phyloP scores from a whole-genome alignment of 2,113 vertebrate genomes.

The Chinchilla lanigera region DNA sequence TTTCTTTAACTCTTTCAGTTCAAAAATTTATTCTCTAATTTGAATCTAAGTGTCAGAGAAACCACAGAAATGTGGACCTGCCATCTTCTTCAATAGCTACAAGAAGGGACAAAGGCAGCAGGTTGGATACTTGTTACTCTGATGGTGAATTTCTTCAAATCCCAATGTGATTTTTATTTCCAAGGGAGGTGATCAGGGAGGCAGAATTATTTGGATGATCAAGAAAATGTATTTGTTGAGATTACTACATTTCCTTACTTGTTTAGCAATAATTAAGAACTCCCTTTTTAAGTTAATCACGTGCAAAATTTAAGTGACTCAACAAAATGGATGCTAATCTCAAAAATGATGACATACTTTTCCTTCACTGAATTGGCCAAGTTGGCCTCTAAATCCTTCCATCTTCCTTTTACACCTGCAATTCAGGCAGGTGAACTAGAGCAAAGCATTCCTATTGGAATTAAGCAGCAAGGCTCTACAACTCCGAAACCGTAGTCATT shows the following conservation, averaged over 20 bases:
- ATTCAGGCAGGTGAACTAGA: not conserved
- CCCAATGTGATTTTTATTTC: not conserved
- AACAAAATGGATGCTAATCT: not conserved
- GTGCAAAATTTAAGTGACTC: not conserved
- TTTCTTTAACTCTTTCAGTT: not conserved
- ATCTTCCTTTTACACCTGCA: not conserved
- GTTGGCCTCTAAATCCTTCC: not conserved
- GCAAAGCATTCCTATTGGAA: not conserved
- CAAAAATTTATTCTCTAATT: not conserved
- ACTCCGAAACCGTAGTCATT: not conserved
- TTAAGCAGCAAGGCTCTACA: not conserved
- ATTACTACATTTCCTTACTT: not conserved
- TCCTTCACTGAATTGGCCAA: not conserved
- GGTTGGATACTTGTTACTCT: not conserved
- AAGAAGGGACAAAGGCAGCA: not conserved
- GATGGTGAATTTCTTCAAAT: not conserved
- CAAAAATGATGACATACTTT: not conserved
- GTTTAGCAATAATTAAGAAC: not conserved
- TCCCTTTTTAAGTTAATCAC: not conserved
- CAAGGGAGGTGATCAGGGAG: not conserved
- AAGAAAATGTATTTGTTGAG: not conserved
- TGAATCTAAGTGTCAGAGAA: not conserved
- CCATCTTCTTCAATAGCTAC: not conserved
- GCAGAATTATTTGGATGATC: not conserved
- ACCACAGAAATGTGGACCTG: not conserved